Base-by-base conservation (phyloP, 2,888 invertebrate genomes). In the Nomada flava region DNA sequence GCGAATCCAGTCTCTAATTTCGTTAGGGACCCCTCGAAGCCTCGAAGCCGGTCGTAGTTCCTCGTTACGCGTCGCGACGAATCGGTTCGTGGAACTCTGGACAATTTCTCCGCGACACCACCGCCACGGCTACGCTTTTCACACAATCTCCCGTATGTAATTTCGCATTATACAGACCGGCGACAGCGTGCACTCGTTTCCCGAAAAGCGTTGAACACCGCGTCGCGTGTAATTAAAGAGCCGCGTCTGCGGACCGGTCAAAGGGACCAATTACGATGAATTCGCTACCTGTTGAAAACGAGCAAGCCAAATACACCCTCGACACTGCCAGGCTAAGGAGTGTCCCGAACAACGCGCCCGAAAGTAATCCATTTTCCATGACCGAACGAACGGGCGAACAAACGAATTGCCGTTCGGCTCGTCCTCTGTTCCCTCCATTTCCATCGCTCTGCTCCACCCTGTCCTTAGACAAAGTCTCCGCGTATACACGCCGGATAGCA, bases 261-360 rank as follows among this genome's bases (percentile, higher is more conserved):
- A 79, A 79, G 74, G 52, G 67, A 42, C n/a, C 57, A n/a, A 42
- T 26, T 10, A 20, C 60, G 67, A 76, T 50, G 53, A 81, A 76
- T 68, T 67, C 47, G 18, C 59, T 73, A 76, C 80, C 76, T 80
- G 82, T 81, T 81, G 76, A 80, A 76, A 81, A 73, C 65, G 44
- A 36, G 50, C 44, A 20, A 52, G 23, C 55, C 44, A 65, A 76
- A 76, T 72, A 76, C 67, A 79, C 69, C 4, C 23, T 18, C 26
- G 68, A 67, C 29, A 63, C 50, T 7, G 10, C 42, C 1, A 1
- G 23, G 5, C 23, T 10, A 13, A 47, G 47, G 15, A 15, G 15
- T 47, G 20, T 20, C 23, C 9, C 10, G 50, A 18, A 65, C 18
- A 42, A 15, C 29, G 36, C 2, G 13, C 42, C 29, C 18, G 15